These are phyloP conservation scores for Oncopodura yosiiana DNA, from an alignment of 1,140 invertebrate genomes.

Conservation along the genomic window DNA sequence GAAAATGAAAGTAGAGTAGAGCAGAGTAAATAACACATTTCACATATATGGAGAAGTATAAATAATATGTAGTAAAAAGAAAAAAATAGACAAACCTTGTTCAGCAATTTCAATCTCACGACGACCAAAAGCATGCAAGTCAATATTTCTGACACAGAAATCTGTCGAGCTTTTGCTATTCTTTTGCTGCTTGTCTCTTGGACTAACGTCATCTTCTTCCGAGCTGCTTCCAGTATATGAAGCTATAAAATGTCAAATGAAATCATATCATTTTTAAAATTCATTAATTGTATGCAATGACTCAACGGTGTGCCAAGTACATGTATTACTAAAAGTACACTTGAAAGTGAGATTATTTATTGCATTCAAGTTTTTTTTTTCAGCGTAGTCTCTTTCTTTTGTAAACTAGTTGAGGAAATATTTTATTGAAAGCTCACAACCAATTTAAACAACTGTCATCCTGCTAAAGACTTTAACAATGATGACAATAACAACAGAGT, in stretches of 20 bases:
- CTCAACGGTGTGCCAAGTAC: not conserved
- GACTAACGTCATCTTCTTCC: constrained; percentile 72
- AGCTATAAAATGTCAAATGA: constrained; percentile 46
- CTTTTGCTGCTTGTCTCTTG: constrained; percentile 74
- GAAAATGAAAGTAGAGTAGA: too few relatives aligned
- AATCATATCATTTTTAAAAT: constrained; percentile 1
- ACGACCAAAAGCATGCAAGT: constrained; percentile 83
- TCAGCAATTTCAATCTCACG: constrained; percentile 98
- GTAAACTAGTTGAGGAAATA: not conserved
- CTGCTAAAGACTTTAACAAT: too few relatives aligned
- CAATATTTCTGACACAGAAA: constrained; percentile 85
- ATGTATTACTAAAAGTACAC: not conserved
- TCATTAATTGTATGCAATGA: not conserved
- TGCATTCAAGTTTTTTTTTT: too few relatives aligned
- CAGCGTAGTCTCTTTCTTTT: too few relatives aligned
- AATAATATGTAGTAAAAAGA: constrained; percentile 13
- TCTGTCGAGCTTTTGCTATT: constrained; percentile 68
- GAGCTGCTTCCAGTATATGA: constrained; percentile 82
- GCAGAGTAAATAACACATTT: too few relatives aligned
- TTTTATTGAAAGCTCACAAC: not conserved
- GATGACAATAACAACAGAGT: too few relatives aligned
- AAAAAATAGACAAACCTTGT: constrained; percentile 52
- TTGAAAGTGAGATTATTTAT: not conserved
- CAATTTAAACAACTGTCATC: too few relatives aligned
- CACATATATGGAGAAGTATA: too few relatives aligned